phyloP scores from a whole-genome alignment of 2,888 invertebrate species.

The Torymus texanus region DNA sequence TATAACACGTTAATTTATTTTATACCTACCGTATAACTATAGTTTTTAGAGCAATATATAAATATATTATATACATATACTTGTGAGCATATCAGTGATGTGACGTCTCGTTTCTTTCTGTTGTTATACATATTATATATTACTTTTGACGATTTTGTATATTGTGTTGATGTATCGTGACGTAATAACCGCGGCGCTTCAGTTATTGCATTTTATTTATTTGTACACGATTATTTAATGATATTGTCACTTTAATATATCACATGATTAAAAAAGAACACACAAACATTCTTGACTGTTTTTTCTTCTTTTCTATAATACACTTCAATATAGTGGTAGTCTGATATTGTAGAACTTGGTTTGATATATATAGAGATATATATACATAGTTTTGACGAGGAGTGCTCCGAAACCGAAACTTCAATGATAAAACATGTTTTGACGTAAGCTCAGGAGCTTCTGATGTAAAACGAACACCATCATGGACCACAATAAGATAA shows the following conservation, averaged over 20 bases:
- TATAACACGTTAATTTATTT: constrained; percentile 24
- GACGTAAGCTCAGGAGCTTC: constrained; percentile 18
- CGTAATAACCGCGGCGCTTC: constrained; percentile 13
- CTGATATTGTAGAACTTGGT: constrained; percentile 4
- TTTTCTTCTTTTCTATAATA: constrained; percentile 30
- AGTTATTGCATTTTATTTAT: constrained; percentile 49
- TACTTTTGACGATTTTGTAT: constrained; percentile 39
- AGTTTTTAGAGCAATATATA: constrained; percentile 31
- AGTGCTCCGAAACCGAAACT: constrained; percentile 53
- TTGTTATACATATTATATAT: constrained; percentile 27
- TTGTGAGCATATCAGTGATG: constrained; percentile 44
- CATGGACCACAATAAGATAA: constrained; percentile 57
- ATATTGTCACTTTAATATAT: constrained; percentile 28
- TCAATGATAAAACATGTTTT: constrained; percentile 15
- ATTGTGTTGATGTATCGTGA: constrained; percentile 20
- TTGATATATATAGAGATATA: background rate
- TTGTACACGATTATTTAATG: constrained; percentile 14
- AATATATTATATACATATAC: no score
- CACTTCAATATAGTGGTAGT: background rate
- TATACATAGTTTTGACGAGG: background rate
- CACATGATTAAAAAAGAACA: constrained; percentile 20
- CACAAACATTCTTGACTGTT: constrained; percentile 14
- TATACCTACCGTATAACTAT: constrained; percentile 23
- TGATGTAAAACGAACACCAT: constrained; percentile 52
- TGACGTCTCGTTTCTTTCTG: constrained; percentile 4